Evolutionary conservation across 1,140 invertebrate genomes (phyloP).

Genomic region (Atopsyche davidsoni): DNA sequence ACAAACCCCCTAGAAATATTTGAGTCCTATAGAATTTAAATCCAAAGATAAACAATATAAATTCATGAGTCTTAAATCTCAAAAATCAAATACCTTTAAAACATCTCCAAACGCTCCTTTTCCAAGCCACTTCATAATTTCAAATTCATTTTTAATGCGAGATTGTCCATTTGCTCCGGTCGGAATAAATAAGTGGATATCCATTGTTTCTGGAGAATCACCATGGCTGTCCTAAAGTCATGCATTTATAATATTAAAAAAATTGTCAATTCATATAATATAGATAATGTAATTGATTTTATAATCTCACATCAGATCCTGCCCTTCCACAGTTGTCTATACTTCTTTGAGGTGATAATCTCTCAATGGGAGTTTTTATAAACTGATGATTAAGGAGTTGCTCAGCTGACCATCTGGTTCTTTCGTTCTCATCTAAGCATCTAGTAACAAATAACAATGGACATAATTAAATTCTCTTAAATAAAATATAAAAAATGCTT

Average conservation of each 20-base stretch:
- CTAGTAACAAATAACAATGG: slow-evolving; percentile 38
- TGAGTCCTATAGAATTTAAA: neutral
- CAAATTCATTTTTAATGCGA: slow-evolving; percentile 79
- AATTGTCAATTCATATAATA: neutral
- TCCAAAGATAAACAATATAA: neutral
- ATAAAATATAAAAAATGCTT: no score
- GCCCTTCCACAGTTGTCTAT: slow-evolving; percentile 37
- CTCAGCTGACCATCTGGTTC: slow-evolving; percentile 60
- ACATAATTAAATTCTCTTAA: slow-evolving; percentile 23
- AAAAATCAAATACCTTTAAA: slow-evolving; percentile 65
- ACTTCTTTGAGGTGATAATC: slow-evolving; percentile 33
- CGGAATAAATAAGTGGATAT: slow-evolving; percentile 25
- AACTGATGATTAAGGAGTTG: slow-evolving; percentile 56
- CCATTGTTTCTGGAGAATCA: slow-evolving; percentile 24
- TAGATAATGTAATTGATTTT: neutral
- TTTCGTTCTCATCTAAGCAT: slow-evolving; percentile 60
- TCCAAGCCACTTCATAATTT: slow-evolving; percentile 78
- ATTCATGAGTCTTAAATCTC: neutral
- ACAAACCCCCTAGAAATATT: no score
- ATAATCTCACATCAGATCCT: slow-evolving; percentile 31
- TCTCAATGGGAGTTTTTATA: slow-evolving; percentile 41
- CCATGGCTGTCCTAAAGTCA: slow-evolving; percentile 15
- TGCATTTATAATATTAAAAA: neutral
- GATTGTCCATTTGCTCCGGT: slow-evolving; percentile 51
- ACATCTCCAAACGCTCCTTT: slow-evolving; percentile 96